Conservation (phyloP, 2,113 vertebrate species). For the Chaetura pelagica region DNA sequence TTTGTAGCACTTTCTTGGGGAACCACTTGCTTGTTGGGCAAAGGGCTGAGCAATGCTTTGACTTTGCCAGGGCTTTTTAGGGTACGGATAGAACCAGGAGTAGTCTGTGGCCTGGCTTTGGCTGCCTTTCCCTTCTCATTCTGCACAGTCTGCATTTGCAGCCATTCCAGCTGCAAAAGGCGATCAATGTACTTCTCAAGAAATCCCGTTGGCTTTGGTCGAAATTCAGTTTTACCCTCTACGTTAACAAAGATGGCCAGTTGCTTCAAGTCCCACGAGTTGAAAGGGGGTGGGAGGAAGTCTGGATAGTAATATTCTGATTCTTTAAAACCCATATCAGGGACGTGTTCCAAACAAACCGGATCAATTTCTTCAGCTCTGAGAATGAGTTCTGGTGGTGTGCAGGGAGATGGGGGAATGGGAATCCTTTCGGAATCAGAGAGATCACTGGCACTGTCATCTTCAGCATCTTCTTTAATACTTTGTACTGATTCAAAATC, state of each 20-base stretch:
- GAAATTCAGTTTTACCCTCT: slow-evolving; percentile 63
- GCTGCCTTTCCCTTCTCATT: slow-evolving; percentile 74
- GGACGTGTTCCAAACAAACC: slow-evolving; percentile 41
- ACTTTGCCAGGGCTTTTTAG: slow-evolving; percentile 71
- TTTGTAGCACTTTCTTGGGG: slow-evolving; percentile 24
- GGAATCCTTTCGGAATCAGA: slow-evolving; percentile 87
- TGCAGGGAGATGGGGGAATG: slow-evolving; percentile 54
- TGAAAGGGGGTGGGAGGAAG: slow-evolving; percentile 89
- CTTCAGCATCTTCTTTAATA: slow-evolving; percentile 78
- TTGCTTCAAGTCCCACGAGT: slow-evolving; percentile 87
- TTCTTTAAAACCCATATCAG: background rate
- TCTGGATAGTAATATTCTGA: slow-evolving; percentile 80
- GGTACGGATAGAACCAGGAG: background rate
- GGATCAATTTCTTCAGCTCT: slow-evolving; percentile 84
- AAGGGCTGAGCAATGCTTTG: slow-evolving; percentile 8
- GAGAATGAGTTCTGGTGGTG: slow-evolving; percentile 85
- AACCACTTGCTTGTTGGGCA: background rate
- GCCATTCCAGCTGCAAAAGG: slow-evolving; percentile 89
- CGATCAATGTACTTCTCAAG: slow-evolving; percentile 85
- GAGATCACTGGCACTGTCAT: slow-evolving; percentile 89
- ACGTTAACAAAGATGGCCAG: slow-evolving; percentile 79
- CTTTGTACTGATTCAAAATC: slow-evolving; percentile 71
- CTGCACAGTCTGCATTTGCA: slow-evolving; percentile 83
- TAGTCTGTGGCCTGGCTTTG: slow-evolving; percentile 65
- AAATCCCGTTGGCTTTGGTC: slow-evolving; percentile 66